Evolutionary conservation across 2,113 vertebrate species (phyloP).

Genomic region (Pelodiscus sinensis): DNA sequence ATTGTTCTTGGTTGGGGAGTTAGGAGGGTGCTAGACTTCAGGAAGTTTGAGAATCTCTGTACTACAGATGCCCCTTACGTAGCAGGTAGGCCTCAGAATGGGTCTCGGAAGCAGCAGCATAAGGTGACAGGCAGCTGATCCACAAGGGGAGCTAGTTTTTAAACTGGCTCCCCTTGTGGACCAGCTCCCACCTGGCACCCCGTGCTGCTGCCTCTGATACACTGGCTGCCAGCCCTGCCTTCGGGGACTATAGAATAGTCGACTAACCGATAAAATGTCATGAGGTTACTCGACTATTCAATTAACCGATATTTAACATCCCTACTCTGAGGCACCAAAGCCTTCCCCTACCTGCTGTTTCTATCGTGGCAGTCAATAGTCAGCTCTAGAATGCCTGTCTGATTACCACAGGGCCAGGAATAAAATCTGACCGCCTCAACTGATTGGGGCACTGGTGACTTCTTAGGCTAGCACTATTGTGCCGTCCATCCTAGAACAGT

Average conservation of each 20-base stretch:
- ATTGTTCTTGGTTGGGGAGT: background rate
- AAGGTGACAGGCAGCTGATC: no score
- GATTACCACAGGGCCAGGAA: background rate
- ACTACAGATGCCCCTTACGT: background rate
- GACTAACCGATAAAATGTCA: no score
- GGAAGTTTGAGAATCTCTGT: background rate
- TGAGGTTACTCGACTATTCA: no score
- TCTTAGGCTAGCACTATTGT: constrained; percentile 58
- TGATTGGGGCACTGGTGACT: background rate
- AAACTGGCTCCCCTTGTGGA: no score
- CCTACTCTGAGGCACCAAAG: rapidly evolving
- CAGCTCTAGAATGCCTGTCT: background rate
- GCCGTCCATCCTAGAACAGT: constrained; percentile 46
- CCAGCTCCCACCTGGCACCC: no score
- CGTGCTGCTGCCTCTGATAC: no score
- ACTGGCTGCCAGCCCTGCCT: no score
- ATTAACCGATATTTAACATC: no score
- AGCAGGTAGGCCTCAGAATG: background rate
- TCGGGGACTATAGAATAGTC: no score
- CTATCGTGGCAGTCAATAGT: background rate
- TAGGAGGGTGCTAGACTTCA: background rate
- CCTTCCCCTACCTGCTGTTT: rapidly evolving
- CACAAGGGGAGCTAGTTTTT: no score
- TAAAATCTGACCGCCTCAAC: background rate
- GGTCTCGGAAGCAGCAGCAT: no score